These are phyloP conservation scores for Netelia virgata DNA, from an alignment of 2,888 invertebrate genomes.

Conservation along the genomic window DNA sequence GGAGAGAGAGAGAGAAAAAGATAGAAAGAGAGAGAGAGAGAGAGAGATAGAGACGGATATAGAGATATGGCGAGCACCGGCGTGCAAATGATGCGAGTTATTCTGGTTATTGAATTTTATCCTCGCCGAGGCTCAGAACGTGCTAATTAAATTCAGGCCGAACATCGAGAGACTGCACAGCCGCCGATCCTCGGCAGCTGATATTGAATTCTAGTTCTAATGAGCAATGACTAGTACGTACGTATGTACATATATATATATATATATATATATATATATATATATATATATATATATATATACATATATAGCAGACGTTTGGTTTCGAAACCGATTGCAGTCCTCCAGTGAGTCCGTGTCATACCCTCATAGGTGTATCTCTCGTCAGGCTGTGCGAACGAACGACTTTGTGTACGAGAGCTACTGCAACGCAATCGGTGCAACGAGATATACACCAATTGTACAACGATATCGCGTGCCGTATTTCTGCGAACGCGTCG, in stretches of 20 bases:
- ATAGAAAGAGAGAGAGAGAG: conserved; percentile 9
- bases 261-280: background rate
- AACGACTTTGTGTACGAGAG: conserved; percentile 23
- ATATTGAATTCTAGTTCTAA: conserved; percentile 81
- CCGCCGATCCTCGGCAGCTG: conserved; percentile 72
- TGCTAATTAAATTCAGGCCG: conserved; percentile 62
- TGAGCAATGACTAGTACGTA: conserved; percentile 72
- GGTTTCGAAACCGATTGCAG: conserved; percentile 11
- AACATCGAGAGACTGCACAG: conserved; percentile 40
- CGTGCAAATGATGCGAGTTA: conserved; percentile 36
- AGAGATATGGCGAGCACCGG: conserved; percentile 28
- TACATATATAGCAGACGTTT: conserved; percentile 5
- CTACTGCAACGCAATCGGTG: background rate
- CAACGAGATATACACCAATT: background rate
- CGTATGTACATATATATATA: background rate
- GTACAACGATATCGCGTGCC: background rate
- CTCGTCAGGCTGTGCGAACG: background rate
- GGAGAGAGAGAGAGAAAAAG: conserved; percentile 60
- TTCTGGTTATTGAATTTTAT: conserved; percentile 58
- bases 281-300: background rate
- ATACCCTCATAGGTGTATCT: conserved; percentile 16
- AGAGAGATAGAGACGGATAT: conserved; percentile 67
- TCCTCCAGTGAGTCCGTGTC: conserved; percentile 3
- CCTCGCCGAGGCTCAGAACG: conserved; percentile 6
- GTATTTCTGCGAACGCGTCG: background rate